Evolutionary conservation across 1,140 invertebrate genomes (phyloP).

Genomic region (Dendroctonus valens): DNA sequence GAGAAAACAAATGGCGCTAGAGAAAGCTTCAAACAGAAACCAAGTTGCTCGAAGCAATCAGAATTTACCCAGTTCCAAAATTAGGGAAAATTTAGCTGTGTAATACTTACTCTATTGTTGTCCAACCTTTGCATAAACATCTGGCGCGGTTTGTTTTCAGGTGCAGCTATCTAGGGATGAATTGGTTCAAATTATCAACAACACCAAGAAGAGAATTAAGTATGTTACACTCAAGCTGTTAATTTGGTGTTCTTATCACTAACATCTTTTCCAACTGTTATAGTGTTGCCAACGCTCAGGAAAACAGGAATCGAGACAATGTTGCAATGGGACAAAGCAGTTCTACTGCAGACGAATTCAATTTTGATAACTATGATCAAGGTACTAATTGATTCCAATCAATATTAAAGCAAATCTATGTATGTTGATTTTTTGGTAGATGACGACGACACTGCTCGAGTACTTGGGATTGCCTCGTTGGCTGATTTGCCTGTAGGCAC

Average conservation of each 20-base stretch:
- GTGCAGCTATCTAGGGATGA: constrained; percentile 48
- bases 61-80: neutral
- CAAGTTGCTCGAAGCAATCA: neutral
- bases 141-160: constrained; percentile 36
- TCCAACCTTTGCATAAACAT: constrained; percentile 1
- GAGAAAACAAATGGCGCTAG: neutral
- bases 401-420: neutral
- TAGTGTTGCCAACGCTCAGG: constrained; percentile 6
- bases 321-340: constrained; percentile 40
- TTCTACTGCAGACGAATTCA: constrained; percentile 61
- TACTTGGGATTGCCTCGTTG: constrained; percentile 54
- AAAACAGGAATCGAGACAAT: constrained; percentile 9
- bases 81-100: neutral
- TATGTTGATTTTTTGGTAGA: constrained; percentile 36
- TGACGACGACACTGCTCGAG: constrained; percentile 45
- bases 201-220: constrained; percentile 67
- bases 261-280: constrained; percentile 3
- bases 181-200: constrained; percentile 68
- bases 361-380: constrained; percentile 73
- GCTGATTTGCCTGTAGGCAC: constrained; percentile 55
- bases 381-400: constrained; percentile 48
- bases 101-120: neutral
- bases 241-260: neutral
- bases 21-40: neutral
- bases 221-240: constrained; percentile 43